phyloP scores from a whole-genome alignment of 2,888 invertebrate genomes.

The Blera fallax region DNA sequence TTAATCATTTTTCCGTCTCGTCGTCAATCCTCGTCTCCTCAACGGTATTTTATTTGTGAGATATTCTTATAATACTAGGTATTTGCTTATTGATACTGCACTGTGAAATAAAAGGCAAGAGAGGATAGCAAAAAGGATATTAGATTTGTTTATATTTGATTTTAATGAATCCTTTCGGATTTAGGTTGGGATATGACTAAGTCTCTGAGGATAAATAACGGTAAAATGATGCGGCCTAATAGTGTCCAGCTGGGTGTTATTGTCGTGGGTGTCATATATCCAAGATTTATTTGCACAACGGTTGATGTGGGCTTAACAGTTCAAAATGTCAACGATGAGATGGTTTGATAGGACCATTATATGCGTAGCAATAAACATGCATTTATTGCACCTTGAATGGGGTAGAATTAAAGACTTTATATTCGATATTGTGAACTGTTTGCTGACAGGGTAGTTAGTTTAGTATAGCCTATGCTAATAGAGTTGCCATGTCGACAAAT shows the following conservation, averaged over 20 bases:
- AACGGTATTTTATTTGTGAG: slow-evolving; percentile 8
- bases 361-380: not conserved
- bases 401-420: not conserved
- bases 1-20: slow-evolving; percentile 87
- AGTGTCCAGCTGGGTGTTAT: not conserved
- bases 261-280: not conserved
- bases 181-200: not conserved
- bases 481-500: too few species aligned
- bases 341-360: not conserved
- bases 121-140: slow-evolving; percentile 18
- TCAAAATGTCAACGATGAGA: not conserved
- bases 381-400: not conserved
- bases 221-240: not conserved
- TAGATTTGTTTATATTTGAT: slow-evolving; percentile 23
- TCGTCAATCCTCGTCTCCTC: not conserved
- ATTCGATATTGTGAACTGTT: too few species aligned
- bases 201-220: not conserved
- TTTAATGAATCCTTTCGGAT: slow-evolving; percentile 21
- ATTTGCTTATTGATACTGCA: slow-evolving; percentile 42
- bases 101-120: not conserved
- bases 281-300: not conserved
- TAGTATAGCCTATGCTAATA: too few species aligned
- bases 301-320: not conserved
- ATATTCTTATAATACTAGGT: slow-evolving; percentile 1
- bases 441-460: too few species aligned